Conservation (phyloP, 2,888 invertebrate genomes). For the Hymenopus coronatus region DNA sequence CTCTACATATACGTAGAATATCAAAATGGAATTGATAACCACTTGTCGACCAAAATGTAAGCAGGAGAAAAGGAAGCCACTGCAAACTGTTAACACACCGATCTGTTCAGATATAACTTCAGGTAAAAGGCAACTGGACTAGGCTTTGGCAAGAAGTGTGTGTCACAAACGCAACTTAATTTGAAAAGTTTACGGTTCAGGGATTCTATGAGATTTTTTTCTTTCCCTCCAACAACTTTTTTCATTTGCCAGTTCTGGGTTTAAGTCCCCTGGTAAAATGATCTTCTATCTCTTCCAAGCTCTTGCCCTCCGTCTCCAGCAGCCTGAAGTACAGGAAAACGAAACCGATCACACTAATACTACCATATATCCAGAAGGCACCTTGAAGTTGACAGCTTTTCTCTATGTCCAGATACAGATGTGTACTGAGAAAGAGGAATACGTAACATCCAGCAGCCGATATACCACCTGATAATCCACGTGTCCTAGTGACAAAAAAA, state of each 20-base stretch:
- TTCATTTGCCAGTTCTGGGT: neutral
- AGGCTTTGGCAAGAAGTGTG: no score
- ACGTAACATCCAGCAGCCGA: conserved; percentile 55
- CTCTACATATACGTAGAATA: no score
- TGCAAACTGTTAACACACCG: no score
- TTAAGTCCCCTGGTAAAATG: neutral
- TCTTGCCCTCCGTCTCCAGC: conserved; percentile 39
- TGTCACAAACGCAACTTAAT: no score
- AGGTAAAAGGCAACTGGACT: no score
- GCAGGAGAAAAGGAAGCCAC: no score
- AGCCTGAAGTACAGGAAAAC: conserved; percentile 23
- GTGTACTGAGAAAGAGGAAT: conserved; percentile 52
- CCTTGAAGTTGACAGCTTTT: conserved; percentile 49
- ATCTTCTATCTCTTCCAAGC: conserved; percentile 37
- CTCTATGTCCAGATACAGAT: conserved; percentile 55
- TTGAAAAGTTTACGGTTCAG: no score
- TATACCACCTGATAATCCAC: conserved; percentile 54
- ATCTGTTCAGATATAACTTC: no score
- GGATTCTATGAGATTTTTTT: neutral
- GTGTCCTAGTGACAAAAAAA: conserved; percentile 46
- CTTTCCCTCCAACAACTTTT: neutral
- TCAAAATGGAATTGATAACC: no score
- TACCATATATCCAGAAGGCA: conserved; percentile 52
- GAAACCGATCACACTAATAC: conserved; percentile 39
- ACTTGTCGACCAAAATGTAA: no score